These are phyloP conservation scores for Tridacna gigas DNA, from an alignment of 2,888 invertebrate genomes.

Conservation along the genomic window DNA sequence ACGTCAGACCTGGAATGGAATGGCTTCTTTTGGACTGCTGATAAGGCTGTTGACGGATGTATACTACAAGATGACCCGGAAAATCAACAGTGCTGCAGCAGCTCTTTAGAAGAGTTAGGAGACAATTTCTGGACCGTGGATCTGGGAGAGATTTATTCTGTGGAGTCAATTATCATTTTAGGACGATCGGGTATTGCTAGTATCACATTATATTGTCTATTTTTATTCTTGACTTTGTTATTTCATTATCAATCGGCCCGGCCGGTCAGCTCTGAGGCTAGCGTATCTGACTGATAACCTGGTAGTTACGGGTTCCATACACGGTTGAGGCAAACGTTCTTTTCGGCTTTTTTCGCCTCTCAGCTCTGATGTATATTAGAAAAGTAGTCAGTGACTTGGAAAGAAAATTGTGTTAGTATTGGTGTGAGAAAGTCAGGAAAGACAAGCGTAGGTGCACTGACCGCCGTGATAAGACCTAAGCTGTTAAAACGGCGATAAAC, in stretches of 20 bases:
- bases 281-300: no score
- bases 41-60: constrained; percentile 29
- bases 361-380: no score
- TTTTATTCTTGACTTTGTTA: neutral
- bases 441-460: no score
- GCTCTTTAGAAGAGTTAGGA: constrained; percentile 12
- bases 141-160: constrained; percentile 1
- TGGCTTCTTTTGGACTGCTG: constrained; percentile 18
- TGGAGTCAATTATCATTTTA: constrained; percentile 13
- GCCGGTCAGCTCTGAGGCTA: no score
- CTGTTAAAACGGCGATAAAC: no score
- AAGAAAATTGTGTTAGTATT: no score
- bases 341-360: no score
- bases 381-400: no score
- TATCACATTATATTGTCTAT: neutral
- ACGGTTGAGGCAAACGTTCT: no score
- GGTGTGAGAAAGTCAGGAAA: no score
- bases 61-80: constrained; percentile 16
- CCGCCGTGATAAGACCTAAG: no score
- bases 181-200: constrained; percentile 10
- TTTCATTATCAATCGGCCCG: neutral
- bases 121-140: constrained; percentile 25
- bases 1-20: constrained; percentile 1
- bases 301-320: no score
- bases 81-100: constrained; percentile 22